Base-by-base conservation (phyloP, 2,113 vertebrate species). In the Salvelinus alpinus region DNA sequence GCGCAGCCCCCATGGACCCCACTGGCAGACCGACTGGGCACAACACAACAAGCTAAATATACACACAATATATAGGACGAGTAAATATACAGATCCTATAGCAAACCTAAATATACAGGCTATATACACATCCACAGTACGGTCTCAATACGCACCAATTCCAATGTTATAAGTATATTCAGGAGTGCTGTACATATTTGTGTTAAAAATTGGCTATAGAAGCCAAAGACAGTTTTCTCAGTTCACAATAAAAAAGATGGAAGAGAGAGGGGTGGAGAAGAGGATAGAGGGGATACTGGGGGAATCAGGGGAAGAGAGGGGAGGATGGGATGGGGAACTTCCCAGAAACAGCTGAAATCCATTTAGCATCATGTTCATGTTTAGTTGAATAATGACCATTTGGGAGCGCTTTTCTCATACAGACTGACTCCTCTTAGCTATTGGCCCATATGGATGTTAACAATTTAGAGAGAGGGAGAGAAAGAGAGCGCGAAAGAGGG, bases 321-420 rank as follows among this genome's bases (percentile, higher is more conserved):
- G 68, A 31, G 57, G 25, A 60, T n/a, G 71, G 38, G 24, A 14
- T 38, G 60, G 51, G 51, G 78, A 60, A 77, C 71, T 78, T 77
- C 74, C 70, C 83, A 76, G 31, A 59, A 66, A 80, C 77, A 78
- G 73, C 74, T 79, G 76, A 82, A 84, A 83, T 64, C 75, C 70
- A 82, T 78, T 83, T 77, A 31, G 74, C 79, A 80, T 79, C 57
- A 73, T 48, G 27, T 57, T 79, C 57, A 73, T 48, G 27, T 57
- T 75, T 73, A 48, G 76, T 65, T 70, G 75, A 77, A 75, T 71
- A 83, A 82, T 82, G 48, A 51, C 67, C 59, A 78, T 81, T 79
- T 78, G 76, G 71, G 77, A 22, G 8, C 64, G n/a, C 72, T 75
- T 62, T 62, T 62, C 59, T 62, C 3, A 62, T 62, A 62, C 18